Conservation (phyloP, 2,888 invertebrate genomes). For the Pteria penguin region DNA sequence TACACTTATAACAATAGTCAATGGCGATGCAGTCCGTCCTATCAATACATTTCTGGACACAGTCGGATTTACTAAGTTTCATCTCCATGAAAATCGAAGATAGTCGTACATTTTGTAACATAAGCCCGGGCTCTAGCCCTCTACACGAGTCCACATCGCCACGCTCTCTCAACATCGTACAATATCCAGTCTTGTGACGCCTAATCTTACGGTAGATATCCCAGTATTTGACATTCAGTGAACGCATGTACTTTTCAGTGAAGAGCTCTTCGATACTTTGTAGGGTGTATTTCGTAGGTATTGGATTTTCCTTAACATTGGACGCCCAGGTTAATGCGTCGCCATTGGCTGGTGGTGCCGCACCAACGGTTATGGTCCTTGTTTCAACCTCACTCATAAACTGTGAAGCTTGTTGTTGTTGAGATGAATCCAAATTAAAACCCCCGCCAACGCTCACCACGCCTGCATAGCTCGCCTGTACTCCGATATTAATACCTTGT, state of each 20-base stretch:
- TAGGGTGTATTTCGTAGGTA: slow-evolving; percentile 35
- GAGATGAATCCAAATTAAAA: slow-evolving; percentile 20
- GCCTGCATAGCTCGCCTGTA: slow-evolving; percentile 39
- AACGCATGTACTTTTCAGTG: slow-evolving; percentile 32
- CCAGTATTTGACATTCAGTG: slow-evolving; percentile 18
- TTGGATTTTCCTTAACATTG: slow-evolving; percentile 33
- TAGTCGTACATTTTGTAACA: neutral
- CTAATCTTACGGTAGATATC: slow-evolving; percentile 19
- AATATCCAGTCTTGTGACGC: slow-evolving; percentile 12
- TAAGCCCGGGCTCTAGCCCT: neutral
- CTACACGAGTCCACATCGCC: slow-evolving; percentile 22
- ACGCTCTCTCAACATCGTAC: neutral
- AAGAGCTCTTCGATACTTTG: slow-evolving; percentile 36
- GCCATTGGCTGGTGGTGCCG: slow-evolving; percentile 43
- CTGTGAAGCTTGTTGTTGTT: slow-evolving; percentile 10
- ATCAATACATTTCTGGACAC: neutral
- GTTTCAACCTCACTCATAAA: slow-evolving; percentile 34
- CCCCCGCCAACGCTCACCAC: slow-evolving; percentile 14
- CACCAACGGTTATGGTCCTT: slow-evolving; percentile 36
- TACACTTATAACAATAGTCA: neutral
- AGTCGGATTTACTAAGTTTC: neutral
- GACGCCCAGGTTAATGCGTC: slow-evolving; percentile 46
- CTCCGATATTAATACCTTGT: slow-evolving; percentile 28
- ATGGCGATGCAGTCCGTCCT: neutral
- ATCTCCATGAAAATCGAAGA: neutral